Conservation (phyloP, 2,888 invertebrate species). For the Lissonota sp. region DNA sequence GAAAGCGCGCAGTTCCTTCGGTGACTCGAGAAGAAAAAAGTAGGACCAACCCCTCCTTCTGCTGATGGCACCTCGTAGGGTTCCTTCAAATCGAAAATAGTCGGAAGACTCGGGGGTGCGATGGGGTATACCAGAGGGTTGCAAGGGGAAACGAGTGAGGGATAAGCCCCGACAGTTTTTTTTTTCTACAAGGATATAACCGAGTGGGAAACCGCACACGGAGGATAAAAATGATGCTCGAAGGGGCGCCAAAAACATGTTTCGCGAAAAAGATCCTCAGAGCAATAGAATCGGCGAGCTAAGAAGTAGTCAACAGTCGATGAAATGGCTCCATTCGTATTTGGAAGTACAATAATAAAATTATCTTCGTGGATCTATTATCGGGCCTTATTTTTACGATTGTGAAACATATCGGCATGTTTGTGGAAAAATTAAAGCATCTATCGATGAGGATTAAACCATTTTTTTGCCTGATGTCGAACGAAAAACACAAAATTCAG, state of each 20-base stretch:
- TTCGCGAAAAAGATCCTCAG: conserved; percentile 32
- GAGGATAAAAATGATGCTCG: conserved; percentile 54
- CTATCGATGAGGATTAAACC: no score
- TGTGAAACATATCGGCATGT: no score
- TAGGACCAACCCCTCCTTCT: conserved; percentile 36
- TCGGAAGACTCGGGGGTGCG: conserved; percentile 17
- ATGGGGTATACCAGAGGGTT: conserved; percentile 25
- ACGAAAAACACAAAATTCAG: no score
- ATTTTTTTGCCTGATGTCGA: no score
- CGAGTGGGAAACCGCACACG: conserved; percentile 26
- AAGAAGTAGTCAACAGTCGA: conserved; percentile 41
- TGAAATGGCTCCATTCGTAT: conserved; percentile 25
- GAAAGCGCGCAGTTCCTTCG: conserved; percentile 42
- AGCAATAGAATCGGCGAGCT: conserved; percentile 46
- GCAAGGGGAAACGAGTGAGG: conserved; percentile 48
- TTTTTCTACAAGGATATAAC: conserved; percentile 42
- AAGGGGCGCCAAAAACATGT: conserved; percentile 25
- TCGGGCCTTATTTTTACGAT: no score
- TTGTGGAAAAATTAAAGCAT: no score
- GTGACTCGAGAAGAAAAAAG: conserved; percentile 42
- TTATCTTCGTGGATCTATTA: not conserved
- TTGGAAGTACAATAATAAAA: not conserved
- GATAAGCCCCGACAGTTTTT: conserved; percentile 55
- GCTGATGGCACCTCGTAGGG: conserved; percentile 49
- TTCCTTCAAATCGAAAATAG: conserved; percentile 63